A percentile compares a stretch with the other conserved stretches of the same genome.
These are phyloP conservation scores for Paedocypris sp. DNA, from an alignment of 2,113 vertebrate genomes.

Conservation along the genomic window DNA sequence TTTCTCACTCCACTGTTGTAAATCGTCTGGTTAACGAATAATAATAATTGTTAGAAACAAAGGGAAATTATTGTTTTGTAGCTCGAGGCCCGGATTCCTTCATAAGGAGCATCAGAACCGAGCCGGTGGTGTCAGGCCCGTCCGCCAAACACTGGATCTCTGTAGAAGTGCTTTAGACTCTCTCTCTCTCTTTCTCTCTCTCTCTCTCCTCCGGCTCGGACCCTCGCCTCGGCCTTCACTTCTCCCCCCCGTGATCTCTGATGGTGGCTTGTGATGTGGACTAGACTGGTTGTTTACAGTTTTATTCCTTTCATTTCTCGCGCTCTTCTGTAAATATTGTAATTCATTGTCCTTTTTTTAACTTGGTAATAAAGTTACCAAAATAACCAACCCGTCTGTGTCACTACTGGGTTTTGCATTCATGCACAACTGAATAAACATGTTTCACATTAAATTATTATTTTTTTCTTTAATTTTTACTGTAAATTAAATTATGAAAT, in stretches of 20 bases:
- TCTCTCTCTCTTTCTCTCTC: constrained; percentile 40
- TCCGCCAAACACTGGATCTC: constrained; percentile 71
- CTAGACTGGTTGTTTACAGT: constrained; percentile 95
- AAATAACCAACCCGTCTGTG: constrained; percentile 56
- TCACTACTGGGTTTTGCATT: background rate
- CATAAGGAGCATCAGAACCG: constrained; percentile 37
- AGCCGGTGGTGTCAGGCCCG: too few species aligned
- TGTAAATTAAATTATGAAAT: too few species aligned
- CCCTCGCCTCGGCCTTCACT: constrained; percentile 68
- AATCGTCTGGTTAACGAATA: constrained; percentile 47
- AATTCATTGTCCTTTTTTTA: constrained; percentile 99
- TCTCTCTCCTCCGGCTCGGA: constrained; percentile 62
- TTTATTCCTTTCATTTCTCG: constrained; percentile 95
- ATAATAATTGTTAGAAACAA: constrained; percentile 21
- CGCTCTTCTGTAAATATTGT: constrained; percentile 99
- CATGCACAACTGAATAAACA: too few species aligned
- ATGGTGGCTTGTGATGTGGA: constrained; percentile 70
- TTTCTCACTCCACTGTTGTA: constrained; percentile 51
- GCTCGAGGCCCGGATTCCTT: constrained; percentile 33
- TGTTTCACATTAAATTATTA: too few species aligned
- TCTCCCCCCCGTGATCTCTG: constrained; percentile 58
- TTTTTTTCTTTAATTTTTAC: background rate
- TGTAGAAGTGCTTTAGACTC: constrained; percentile 20
- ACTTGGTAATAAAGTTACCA: constrained; percentile 99
- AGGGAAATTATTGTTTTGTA: constrained; percentile 41